Evolutionary conservation across 2,113 vertebrate species (phyloP), one percentile per base, ranked within the genome.

Genomic region (Ahaetulla prasina): DNA sequence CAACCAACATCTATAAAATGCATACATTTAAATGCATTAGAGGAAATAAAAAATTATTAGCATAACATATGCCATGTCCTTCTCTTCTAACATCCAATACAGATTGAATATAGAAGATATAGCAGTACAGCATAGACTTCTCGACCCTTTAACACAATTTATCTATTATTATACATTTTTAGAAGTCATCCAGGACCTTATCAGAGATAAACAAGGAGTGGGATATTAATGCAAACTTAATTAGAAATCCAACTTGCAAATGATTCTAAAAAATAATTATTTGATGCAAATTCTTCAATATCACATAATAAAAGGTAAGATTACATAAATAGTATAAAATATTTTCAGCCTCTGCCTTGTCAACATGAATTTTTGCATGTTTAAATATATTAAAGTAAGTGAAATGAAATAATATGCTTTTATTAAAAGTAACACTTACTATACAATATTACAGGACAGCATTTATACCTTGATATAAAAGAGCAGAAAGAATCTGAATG

Each of bases 1-100:
- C 55, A 88, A 60, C 92, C 68, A 90, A 45, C 94, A n/a, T 60
- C 91, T 89, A 84, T 89, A 93, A 95, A 93, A 49, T 95, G 92
- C 93, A 90, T 95, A 88, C 1, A 94, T 96, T 95, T 95, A 85
- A 96, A 96, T 96, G 94, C 54, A 91, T 93, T 95, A 90, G 12
- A 92, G 93, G 45, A 91, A 94, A 90, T 93, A 87, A 0, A 87
- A 94, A 93, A 94, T 93, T 92, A 93, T 93, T 92, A 93, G 87
- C 93, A 85, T 92, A 52, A 84, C 30, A 22, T 63, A 86, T 68
- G 55, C n/a, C n/a, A 68, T 68, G 49, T 93, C 88, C 14, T 2
- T 10, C 14, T 23, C 55, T 60, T 9, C 27, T 18, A 57, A n/a
- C 80, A 80, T n/a, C 12, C 11, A 88, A 94, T 93, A 95, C 3